Conservation (phyloP, 2,113 vertebrate genomes). For the Tapirus terrestris region DNA sequence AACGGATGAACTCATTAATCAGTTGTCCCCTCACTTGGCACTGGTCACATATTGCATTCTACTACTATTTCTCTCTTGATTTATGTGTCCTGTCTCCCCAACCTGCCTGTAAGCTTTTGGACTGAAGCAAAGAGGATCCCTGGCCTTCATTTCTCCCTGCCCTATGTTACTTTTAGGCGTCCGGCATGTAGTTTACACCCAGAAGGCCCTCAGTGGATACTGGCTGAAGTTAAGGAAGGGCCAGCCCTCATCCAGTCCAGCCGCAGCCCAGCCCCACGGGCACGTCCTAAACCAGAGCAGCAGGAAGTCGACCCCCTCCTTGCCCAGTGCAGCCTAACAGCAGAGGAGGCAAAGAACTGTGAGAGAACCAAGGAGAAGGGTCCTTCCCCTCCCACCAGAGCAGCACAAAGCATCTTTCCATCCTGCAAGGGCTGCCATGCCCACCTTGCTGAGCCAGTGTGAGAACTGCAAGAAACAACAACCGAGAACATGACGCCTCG, state of each 20-base stretch:
- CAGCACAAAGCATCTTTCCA: neutral
- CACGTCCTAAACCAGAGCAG: neutral
- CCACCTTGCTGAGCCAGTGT: neutral
- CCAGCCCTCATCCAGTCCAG: neutral
- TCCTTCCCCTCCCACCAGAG: fast-evolving
- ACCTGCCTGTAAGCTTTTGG: neutral
- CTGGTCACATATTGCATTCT: neutral
- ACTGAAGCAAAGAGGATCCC: neutral
- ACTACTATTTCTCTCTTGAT: neutral
- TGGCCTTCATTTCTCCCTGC: neutral
- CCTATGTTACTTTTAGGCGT: fast-evolving
- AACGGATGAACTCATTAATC: neutral
- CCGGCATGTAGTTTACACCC: neutral
- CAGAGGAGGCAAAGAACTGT: neutral
- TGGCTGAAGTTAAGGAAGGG: neutral
- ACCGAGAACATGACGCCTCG: neutral
- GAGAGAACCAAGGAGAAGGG: neutral
- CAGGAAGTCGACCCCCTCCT: neutral
- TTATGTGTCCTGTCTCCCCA: neutral
- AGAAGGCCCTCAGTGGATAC: neutral
- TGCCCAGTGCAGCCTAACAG: neutral
- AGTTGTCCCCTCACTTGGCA: neutral
- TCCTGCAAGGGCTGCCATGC: neutral
- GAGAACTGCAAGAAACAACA: neutral
- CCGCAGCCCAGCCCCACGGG: neutral